Base-by-base conservation (phyloP, 2,113 vertebrate genomes). In the Aldabrachelys gigantea region DNA sequence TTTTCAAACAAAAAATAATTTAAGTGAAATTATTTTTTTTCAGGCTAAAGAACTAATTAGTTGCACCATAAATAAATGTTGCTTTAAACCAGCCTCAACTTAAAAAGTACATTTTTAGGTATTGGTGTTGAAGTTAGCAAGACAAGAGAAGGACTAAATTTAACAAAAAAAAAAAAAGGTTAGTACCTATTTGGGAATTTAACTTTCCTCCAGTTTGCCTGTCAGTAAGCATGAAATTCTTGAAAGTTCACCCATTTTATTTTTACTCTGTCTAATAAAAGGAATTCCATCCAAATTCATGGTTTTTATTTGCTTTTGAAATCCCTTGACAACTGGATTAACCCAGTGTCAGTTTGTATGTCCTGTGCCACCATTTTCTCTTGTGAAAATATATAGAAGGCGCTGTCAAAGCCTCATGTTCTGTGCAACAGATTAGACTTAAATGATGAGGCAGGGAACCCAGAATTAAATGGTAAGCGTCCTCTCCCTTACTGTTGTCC, bases 181-280 rank as follows among this genome's bases (percentile, higher is more conserved):
- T 93, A 44, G 49, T 90, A 93, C 91, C 90, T 72, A 92, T 96
- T 86, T 95, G 44, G 5, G 1, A 47, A 78, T 89, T 6, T 89
- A 76, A n/a, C 50, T 87, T 5, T 93, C 90, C 95, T 93, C 80
- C 82, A 94, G 78, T 87, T 96, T 97, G 96, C 89, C 84, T 96
- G 8, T 53, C 72, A 78, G 49, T 89, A 69, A 9, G 82, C n/a
- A 52, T n/a, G 84, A 44, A 53, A 53, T 50, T 95, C 35, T 82
- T 80, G 24, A 89, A 93, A 21, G 38, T 50, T 91, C 19, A 65
- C 6, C 2, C 17, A 92, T 89, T 80, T 27, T 94, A 56, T 95
- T 76, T 76, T 96, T 96, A 82, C 72, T 89, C 82, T 97, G 0
- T 75, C 8, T 13, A 82, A 56, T 9, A 69, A 80, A 89, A 94